Base-by-base conservation (phyloP, 2,888 invertebrate species). In the Rotaria sp. region DNA sequence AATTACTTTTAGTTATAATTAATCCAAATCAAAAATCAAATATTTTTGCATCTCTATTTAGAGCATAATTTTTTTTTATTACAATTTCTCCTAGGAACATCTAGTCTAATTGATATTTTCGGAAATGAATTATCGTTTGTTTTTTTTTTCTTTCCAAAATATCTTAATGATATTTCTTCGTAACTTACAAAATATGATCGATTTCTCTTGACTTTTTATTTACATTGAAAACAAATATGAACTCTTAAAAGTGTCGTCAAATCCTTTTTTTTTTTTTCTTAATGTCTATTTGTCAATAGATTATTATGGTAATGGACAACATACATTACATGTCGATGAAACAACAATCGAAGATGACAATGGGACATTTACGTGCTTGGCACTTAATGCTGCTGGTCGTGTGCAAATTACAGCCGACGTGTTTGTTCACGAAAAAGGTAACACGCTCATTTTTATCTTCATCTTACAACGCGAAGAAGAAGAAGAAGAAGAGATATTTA, bases 351-450 rank as follows among this genome's bases (percentile, higher is more conserved):
- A 86, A 45, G 55, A 84, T 30, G 86, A 86, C 26, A 86, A 86
- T 84, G 38, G 84, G n/a, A 45, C 84, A 35, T 86, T 84, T 74
- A 86, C 84, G 38, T 86, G 86, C 50, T 45, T 84, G 30, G 57
- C 41, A n/a, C 21, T 84, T 30, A 86, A 86, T 52, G 80, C 52
- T 38, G 84, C 55, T 84, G 84, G 84, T 24, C 35, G 55, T 35
- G 57, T 67, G 18, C 84, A 86, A 50, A 80, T 55, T n/a, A 55
- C 55, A 45, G 86, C 86, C 38, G 86, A 86, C 15, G 50, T 86
- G n/a, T 86, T 84, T 84, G 86, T 86, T 67, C 38, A 57, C 26
- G 86, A 86, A 67, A 45, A 57, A 59, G 86, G 86, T 86, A 85
- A 85, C 35, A 35, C 24, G 50, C 21, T 50, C 52, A 80, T 80